Base-by-base conservation (phyloP, 2,113 vertebrate species). In the Microtus pennsylvanicus region DNA sequence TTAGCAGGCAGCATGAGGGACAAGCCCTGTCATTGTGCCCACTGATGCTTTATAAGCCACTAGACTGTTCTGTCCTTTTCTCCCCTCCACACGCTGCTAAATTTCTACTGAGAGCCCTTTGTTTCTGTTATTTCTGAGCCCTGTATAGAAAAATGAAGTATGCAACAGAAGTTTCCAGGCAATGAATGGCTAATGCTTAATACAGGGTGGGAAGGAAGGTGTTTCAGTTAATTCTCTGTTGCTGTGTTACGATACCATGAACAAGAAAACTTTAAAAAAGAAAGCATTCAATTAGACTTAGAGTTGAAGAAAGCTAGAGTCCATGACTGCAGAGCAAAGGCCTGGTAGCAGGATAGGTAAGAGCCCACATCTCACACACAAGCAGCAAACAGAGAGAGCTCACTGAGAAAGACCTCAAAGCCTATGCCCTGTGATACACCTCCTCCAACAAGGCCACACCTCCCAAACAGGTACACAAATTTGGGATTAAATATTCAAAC, bases 81-180 rank as follows among this genome's bases (percentile, higher is more conserved):
- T 72, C 21, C 55, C 13, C 38, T 67, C 35, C 26, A 42, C 38
- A 75, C 72, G 75, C 74, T 80, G 67, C 16, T 14, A 35, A 50
- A 35, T 93, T 74, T 87, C 33, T 5, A 91, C n/a, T 42, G 30
- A 35, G 42, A 93, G 65, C 2, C 1, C 21, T 75, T 87, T 70
- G 38, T 35, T 82, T 92, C 28, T 85, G 33, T 61, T 42, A 75
- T 92, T 90, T 83, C 42, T 77, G 42, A 96, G 4, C 24, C 83
- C 76, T 78, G 52, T 81, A 30, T 81, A 55, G 81, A 77, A 93
- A 96, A 91, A 58, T 28, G 24, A 85, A 55, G 30, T 42, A 7
- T 42, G 11, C 52, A 26, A n/a, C 63, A 33, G 3, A 90, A 90
- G 90, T 89, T 86, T 55, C 17, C 17, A 1, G 80, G 24, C 69